Base-by-base conservation (phyloP, 2,797 vertebrate genomes). In the Epinephelus malabaricus region DNA sequence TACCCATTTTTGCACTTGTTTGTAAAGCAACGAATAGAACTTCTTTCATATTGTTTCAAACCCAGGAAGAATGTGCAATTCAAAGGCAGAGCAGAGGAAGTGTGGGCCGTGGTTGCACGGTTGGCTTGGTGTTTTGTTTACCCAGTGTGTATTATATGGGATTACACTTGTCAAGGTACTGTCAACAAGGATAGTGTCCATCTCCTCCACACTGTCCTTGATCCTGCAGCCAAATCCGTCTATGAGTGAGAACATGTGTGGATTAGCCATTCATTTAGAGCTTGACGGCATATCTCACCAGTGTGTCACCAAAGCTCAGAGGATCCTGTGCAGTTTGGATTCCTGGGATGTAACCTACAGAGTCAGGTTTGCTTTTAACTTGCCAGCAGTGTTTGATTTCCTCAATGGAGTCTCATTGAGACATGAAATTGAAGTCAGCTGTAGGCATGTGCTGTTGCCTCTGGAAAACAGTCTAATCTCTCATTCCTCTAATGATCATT, bases 101-200 rank as follows among this genome's bases (percentile, higher is more conserved):
- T 92, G 91, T 88, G 87, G 92, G 92, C 82, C 71, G 93, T n/a
- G 92, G 93, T 93, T 94, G 84, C 93, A 92, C 78, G 93, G 88
- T 89, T 82, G 92, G 87, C 91, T 94, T 86, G 87, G 84, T 86
- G 89, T 90, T 87, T 86, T 95, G 95, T 95, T 95, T 95, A 95
- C 88, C 89, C 91, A 81, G 76, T 88, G 88, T 92, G 92, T 90
- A 94, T 92, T 94, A 89, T 90, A 88, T 74, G 86, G 94, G 94
- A 95, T 95, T 95, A 94, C 86, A 91, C 92, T 95, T 95, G 94
- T 95, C 95, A 96, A 94, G 92, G 93, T 95, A 95, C 94, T 95
- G 95, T 95, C 95, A 96, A 94, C 94, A 95, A 94, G 94, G 92
- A 90, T 92, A 93, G 92, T 90, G 95, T 94, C 94, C 94, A 85